phyloP scores from a whole-genome alignment of 2,113 vertebrate species.

The Bubalus kerabau region DNA sequence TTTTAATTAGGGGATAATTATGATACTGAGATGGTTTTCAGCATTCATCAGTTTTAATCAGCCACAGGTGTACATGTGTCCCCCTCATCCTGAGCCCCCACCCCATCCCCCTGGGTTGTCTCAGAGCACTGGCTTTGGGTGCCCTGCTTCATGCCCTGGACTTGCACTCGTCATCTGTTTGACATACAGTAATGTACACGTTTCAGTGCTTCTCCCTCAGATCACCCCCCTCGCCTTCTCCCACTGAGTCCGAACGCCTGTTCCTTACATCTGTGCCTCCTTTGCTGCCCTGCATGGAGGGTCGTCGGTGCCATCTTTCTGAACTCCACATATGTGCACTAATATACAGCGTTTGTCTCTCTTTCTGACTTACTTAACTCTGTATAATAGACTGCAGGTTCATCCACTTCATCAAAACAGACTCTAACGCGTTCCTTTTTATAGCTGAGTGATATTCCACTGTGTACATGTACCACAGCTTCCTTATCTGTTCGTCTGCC shows the following conservation, averaged over 20 bases:
- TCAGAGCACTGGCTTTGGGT: background rate
- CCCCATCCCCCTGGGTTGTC: background rate
- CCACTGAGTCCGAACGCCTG: background rate
- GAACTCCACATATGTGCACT: background rate
- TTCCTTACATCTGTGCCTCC: background rate
- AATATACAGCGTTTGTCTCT: background rate
- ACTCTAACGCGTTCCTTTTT: background rate
- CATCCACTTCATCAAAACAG: background rate
- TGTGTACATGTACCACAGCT: background rate
- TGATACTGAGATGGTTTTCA: background rate
- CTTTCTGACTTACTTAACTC: background rate
- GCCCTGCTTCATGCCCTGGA: background rate
- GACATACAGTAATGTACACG: background rate
- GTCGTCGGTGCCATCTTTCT: background rate
- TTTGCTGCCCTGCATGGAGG: background rate
- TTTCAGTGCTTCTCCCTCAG: background rate
- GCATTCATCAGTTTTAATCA: background rate
- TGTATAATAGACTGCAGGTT: background rate
- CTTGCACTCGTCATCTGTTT: rapidly evolving
- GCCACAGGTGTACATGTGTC: background rate
- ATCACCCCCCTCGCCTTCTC: background rate
- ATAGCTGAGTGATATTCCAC: background rate
- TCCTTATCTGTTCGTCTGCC: background rate
- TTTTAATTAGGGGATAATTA: background rate
- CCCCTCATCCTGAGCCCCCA: background rate